Evolutionary conservation across 2,113 vertebrate species (phyloP).

Genomic region (Myrmecobius fasciatus): DNA sequence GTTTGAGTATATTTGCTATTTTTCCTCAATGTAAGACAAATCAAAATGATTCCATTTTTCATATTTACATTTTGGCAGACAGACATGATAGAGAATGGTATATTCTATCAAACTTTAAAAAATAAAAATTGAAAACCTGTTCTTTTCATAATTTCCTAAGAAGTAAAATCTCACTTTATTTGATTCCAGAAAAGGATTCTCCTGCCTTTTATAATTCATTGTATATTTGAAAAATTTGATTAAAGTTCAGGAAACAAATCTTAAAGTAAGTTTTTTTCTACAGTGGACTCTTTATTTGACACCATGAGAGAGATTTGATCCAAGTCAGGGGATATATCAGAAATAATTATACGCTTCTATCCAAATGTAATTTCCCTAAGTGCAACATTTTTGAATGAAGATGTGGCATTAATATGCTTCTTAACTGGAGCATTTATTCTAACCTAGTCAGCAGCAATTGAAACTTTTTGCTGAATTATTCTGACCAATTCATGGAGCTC

Average conservation of each 20-base stretch:
- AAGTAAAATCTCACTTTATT: not conserved
- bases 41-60: not conserved
- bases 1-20: not conserved
- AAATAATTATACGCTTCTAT: not conserved
- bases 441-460: not conserved
- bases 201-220: not conserved
- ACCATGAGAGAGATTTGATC: not conserved
- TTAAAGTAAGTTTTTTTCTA: not conserved
- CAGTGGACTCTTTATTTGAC: not conserved
- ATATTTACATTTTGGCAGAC: not conserved
- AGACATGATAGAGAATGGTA: not conserved
- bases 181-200: not conserved
- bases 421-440: slow-evolving; percentile 3
- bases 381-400: slow-evolving; percentile 10
- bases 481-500: not conserved
- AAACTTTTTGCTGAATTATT: not conserved
- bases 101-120: slow-evolving; percentile 10
- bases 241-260: not conserved
- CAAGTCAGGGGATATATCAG: not conserved
- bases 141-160: not conserved
- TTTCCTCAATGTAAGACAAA: not conserved
- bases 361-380: not conserved
- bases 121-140: not conserved
- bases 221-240: not conserved
- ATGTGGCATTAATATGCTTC: not conserved